These are phyloP conservation scores for Pseudotriccus pelzelni DNA, from an alignment of 2,797 vertebrate species.

Conservation along the genomic window DNA sequence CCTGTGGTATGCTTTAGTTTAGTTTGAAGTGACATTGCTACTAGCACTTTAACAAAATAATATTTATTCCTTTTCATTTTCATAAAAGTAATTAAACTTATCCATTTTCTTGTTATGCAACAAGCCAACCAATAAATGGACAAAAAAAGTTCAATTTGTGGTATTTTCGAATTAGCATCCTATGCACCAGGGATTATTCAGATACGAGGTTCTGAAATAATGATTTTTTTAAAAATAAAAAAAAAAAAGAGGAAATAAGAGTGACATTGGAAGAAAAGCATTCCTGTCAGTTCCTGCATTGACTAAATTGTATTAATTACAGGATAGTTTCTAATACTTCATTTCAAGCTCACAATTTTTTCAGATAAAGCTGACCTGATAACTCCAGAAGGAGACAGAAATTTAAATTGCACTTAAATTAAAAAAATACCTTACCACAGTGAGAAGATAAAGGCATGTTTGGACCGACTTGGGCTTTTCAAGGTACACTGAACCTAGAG, in stretches of 20 bases:
- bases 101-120: conserved; percentile 40
- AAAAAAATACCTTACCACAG: background rate
- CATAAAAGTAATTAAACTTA: conserved; percentile 69
- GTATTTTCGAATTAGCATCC: conserved; percentile 33
- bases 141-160: conserved; percentile 4
- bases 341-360: background rate
- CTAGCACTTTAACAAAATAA: conserved; percentile 27
- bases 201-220: conserved; percentile 25
- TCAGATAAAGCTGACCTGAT: background rate
- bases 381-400: background rate
- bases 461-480: background rate
- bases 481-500: background rate
- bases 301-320: background rate
- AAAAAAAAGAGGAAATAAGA: background rate
- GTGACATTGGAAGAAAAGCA: background rate
- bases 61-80: conserved; percentile 55
- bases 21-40: conserved; percentile 30
- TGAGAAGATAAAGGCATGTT: background rate
- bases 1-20: conserved; percentile 10
- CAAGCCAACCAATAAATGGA: conserved; percentile 48
- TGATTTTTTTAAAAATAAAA: background rate
- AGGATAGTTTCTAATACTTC: background rate
- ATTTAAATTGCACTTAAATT: background rate
- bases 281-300: background rate
- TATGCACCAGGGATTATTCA: background rate